Conservation (phyloP, 2,888 invertebrate species). For the Poecilus cupreus region DNA sequence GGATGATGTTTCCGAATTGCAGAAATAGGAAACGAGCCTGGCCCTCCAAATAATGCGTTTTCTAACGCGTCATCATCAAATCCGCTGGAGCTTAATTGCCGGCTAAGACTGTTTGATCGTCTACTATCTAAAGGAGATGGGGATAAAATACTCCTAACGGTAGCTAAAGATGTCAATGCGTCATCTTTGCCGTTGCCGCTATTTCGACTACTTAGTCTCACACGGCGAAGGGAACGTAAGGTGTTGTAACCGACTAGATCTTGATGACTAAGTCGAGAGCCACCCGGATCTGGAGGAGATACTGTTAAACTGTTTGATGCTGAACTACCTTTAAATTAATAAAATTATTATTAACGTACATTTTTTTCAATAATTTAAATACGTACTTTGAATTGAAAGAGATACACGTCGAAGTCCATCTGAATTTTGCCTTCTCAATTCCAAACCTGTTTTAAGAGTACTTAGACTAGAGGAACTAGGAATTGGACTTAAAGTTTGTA, state of each 20-base stretch:
- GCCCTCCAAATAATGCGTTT: slow-evolving; percentile 57
- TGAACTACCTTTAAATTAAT: slow-evolving; percentile 71
- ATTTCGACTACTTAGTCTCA: slow-evolving; percentile 41
- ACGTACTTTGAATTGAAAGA: slow-evolving; percentile 77
- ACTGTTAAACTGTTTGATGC: slow-evolving; percentile 75
- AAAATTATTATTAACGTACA: neutral
- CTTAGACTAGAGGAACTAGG: slow-evolving; percentile 86
- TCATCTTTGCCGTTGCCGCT: slow-evolving; percentile 46
- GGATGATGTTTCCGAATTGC: slow-evolving; percentile 68
- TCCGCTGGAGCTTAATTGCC: slow-evolving; percentile 58
- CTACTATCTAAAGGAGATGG: slow-evolving; percentile 25
- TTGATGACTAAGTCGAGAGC: slow-evolving; percentile 79
- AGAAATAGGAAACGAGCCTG: slow-evolving; percentile 67
- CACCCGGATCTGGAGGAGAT: slow-evolving; percentile 75
- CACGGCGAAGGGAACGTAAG: slow-evolving; percentile 78
- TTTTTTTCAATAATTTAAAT: neutral
- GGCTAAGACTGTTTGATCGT: slow-evolving; percentile 45
- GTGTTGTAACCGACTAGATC: slow-evolving; percentile 87
- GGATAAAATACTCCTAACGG: slow-evolving; percentile 26
- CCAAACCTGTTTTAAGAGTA: slow-evolving; percentile 67
- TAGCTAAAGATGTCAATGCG: slow-evolving; percentile 11
- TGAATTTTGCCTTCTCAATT: slow-evolving; percentile 73
- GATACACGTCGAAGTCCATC: slow-evolving; percentile 74
- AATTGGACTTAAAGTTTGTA: slow-evolving; percentile 89
- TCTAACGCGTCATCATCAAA: slow-evolving; percentile 56